These are phyloP conservation scores for Salticus scenicus DNA, from an alignment of 2,888 invertebrate species.

Conservation along the genomic window DNA sequence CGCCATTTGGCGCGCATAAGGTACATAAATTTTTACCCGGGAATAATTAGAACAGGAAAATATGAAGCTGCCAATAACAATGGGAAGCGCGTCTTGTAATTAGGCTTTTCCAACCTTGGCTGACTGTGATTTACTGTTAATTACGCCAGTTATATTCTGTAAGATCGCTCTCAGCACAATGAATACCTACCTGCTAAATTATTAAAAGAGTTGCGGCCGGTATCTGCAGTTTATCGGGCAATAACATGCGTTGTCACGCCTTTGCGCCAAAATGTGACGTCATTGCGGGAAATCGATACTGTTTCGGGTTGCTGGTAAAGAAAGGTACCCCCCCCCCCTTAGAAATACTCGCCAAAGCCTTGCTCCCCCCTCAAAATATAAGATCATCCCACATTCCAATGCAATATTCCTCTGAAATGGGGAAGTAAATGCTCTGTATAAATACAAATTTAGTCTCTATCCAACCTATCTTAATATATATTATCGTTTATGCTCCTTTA, in stretches of 20 bases:
- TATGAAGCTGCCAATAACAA: constrained; percentile 61
- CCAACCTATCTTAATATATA: neutral
- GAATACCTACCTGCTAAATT: constrained; percentile 66
- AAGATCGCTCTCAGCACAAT: constrained; percentile 45
- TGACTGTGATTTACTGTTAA: constrained; percentile 64
- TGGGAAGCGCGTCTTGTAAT: constrained; percentile 56
- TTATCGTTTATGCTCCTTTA: too few species aligned
- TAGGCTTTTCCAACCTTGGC: constrained; percentile 47
- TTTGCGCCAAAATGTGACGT: constrained; percentile 70
- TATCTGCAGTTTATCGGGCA: constrained; percentile 69
- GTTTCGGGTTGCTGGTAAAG: constrained; percentile 63
- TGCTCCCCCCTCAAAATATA: neutral
- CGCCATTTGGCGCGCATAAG: constrained; percentile 40
- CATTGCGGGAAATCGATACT: constrained; percentile 69
- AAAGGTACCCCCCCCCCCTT: constrained; percentile 24
- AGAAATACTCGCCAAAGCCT: constrained; percentile 12
- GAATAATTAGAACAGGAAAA: constrained; percentile 60
- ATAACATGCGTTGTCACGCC: constrained; percentile 70
- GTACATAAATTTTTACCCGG: constrained; percentile 39
- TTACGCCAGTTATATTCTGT: constrained; percentile 57
- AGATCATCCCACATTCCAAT: constrained; percentile 16
- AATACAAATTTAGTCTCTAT: neutral
- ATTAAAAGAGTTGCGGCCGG: constrained; percentile 68
- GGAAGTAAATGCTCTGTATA: neutral
- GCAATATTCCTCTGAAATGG: neutral